Evolutionary conservation across 2,888 invertebrate genomes (phyloP).

Genomic region (Nemotelus nigrinus): DNA sequence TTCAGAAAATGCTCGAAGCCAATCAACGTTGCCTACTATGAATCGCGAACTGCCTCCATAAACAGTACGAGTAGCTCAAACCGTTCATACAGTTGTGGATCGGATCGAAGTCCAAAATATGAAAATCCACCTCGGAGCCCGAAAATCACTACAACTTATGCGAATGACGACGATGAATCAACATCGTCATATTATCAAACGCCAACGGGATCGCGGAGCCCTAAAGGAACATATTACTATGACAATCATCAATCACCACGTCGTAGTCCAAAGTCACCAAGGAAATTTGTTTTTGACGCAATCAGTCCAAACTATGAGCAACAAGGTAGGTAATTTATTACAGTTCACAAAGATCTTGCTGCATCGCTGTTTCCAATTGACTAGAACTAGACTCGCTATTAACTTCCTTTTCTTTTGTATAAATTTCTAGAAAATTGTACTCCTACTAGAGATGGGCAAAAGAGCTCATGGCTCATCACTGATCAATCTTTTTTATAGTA

Average conservation of each 20-base stretch:
- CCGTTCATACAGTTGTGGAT: constrained; percentile 47
- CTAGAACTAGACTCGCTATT: too few species aligned
- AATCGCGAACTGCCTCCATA: constrained; percentile 23
- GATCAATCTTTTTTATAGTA: too few species aligned
- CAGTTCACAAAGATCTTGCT: background rate
- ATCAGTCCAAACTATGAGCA: constrained; percentile 59
- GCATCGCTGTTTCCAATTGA: too few species aligned
- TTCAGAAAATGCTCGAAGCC: constrained; percentile 35
- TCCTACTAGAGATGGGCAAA: too few species aligned
- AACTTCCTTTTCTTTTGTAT: too few species aligned
- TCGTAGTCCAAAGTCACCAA: constrained; percentile 69
- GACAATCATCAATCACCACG: constrained; percentile 54
- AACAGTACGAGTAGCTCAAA: constrained; percentile 47
- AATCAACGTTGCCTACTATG: constrained; percentile 36
- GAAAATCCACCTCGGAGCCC: constrained; percentile 63
- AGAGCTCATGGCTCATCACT: too few species aligned
- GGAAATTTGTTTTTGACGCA: constrained; percentile 70
- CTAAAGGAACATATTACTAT: constrained; percentile 54
- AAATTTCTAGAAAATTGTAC: too few species aligned
- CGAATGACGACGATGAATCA: constrained; percentile 60
- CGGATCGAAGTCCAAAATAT: constrained; percentile 53
- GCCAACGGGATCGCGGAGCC: constrained; percentile 56
- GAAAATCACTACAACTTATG: constrained; percentile 64
- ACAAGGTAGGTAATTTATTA: constrained; percentile 46
- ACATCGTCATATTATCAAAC: constrained; percentile 61